phyloP scores from a whole-genome alignment of 2,113 vertebrate species.

The Peucedramus taeniatus region DNA sequence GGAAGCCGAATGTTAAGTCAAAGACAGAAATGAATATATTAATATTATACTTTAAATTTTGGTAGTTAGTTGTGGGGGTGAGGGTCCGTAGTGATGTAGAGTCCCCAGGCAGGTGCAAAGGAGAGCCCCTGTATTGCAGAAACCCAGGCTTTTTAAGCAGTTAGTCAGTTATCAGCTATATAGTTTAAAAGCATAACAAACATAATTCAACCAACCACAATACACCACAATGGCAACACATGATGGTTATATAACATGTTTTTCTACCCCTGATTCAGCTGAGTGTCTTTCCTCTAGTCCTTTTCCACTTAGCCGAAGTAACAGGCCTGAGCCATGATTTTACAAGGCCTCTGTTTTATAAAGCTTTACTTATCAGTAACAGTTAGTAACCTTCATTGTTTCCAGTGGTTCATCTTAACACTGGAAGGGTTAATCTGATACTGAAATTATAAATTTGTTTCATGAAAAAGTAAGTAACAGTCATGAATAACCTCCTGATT shows the following conservation, averaged over 20 bases:
- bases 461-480: not conserved
- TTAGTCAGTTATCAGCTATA: not conserved
- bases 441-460: not conserved
- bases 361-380: not conserved
- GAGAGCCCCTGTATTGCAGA: not conserved
- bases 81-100: not conserved
- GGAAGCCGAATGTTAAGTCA: not conserved
- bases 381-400: not conserved
- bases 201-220: not conserved
- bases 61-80: not conserved
- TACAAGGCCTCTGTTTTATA: not conserved
- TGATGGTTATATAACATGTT: too few relatives aligned
- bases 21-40: not conserved
- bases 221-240: rapidly evolving
- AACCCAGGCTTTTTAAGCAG: not conserved
- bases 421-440: not conserved
- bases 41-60: not conserved
- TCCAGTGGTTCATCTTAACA: not conserved
- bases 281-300: not conserved
- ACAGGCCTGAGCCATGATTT: not conserved
- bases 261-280: not conserved
- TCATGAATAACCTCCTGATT: not conserved
- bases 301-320: not conserved
- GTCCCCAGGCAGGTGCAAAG: not conserved
- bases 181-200: not conserved